Conservation (phyloP, 2,797 vertebrate genomes). For the Chrosomus eos region DNA sequence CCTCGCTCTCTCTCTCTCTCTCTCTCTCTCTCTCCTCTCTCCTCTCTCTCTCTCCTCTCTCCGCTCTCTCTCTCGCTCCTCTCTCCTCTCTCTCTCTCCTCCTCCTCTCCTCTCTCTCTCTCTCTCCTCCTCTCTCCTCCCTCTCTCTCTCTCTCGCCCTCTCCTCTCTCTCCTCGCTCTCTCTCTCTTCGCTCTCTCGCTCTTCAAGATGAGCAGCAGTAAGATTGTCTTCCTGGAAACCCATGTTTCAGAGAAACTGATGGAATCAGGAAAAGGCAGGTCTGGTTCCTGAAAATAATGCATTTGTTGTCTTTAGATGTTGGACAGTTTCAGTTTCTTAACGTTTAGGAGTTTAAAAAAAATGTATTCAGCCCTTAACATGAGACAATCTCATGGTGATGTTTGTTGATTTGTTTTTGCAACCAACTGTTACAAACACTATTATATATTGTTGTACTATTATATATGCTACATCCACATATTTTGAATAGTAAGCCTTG, state of each 20-base stretch:
- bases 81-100: not conserved
- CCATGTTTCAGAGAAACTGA: not conserved
- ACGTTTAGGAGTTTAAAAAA: no score
- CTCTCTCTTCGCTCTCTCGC: not conserved
- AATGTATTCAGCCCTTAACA: not conserved
- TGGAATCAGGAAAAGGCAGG: not conserved
- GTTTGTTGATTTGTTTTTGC: not conserved
- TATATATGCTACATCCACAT: not conserved
- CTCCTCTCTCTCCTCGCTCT: not conserved
- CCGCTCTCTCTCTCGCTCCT: not conserved
- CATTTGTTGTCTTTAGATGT: not conserved
- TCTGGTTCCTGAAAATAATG: constrained; percentile 8
- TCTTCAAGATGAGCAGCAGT: not conserved
- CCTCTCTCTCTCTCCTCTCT: no score
- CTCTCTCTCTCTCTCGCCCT: not conserved
- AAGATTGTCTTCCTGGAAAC: constrained; percentile 15
- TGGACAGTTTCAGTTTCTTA: not conserved
- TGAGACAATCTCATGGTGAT: not conserved
- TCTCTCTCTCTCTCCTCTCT: not conserved
- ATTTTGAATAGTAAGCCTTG: not conserved
- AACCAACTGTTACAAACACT: not conserved
- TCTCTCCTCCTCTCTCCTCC: not conserved
- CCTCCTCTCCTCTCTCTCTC: not conserved
- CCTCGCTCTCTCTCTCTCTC: no score
- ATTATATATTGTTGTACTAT: not conserved